phyloP scores from a whole-genome alignment of 2,797 vertebrate species.

The Orientallactaga sibirica region DNA sequence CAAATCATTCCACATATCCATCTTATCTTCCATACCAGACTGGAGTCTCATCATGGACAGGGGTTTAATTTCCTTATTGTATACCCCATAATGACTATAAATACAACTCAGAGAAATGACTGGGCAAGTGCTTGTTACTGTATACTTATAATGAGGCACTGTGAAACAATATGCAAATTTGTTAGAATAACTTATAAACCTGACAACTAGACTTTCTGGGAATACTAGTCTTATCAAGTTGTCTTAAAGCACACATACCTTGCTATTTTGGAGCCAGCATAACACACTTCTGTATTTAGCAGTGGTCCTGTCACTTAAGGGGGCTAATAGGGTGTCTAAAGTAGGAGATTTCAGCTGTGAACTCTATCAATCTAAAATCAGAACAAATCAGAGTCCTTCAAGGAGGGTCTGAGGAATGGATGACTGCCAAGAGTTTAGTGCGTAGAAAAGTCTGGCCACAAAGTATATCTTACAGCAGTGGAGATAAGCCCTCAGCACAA shows the following conservation, averaged over 20 bases:
- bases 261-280: conserved; percentile 64
- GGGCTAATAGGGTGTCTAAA: conserved; percentile 62
- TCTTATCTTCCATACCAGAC: conserved; percentile 29
- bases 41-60: neutral
- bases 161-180: conserved; percentile 14
- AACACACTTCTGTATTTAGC: conserved; percentile 53
- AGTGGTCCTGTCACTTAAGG: conserved; percentile 53
- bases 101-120: conserved; percentile 43
- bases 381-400: conserved; percentile 59
- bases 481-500: conserved; percentile 52
- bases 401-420: neutral
- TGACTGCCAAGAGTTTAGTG: conserved; percentile 60
- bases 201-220: conserved; percentile 35
- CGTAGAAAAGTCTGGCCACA: conserved; percentile 47
- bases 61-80: conserved; percentile 13
- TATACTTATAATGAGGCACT: conserved; percentile 23
- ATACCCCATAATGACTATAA: neutral
- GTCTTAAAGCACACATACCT: conserved; percentile 42
- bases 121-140: conserved; percentile 1
- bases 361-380: conserved; percentile 63
- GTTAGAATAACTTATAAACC: conserved; percentile 55
- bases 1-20: neutral
- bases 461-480: neutral
- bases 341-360: conserved; percentile 52
- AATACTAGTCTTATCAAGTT: conserved; percentile 51